Evolutionary conservation across 2,797 vertebrate species (phyloP).

Genomic region (Propithecus perrieri): DNA sequence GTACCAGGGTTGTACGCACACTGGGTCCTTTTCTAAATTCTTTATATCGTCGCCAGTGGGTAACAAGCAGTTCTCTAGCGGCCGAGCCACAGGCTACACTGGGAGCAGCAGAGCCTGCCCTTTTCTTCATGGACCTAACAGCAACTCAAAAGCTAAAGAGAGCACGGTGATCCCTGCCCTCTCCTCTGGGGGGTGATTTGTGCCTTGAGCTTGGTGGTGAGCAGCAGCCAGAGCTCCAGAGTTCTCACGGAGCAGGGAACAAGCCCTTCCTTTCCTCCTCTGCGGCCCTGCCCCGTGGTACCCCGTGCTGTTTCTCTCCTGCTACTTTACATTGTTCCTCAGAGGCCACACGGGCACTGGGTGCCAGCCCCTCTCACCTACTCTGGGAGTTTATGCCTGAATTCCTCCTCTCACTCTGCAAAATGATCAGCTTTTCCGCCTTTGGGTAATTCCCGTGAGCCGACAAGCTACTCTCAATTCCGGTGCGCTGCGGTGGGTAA

Average conservation of each 20-base stretch:
- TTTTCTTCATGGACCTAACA: background rate
- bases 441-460: background rate
- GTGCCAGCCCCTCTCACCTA: background rate
- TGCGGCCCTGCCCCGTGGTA: rapidly evolving
- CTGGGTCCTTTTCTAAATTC: background rate
- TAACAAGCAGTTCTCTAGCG: background rate
- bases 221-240: background rate
- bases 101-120: background rate
- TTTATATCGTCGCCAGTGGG: rapidly evolving
- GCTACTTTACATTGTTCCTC: rapidly evolving
- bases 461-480: background rate
- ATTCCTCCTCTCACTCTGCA: background rate
- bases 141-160: background rate
- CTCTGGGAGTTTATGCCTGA: background rate
- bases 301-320: rapidly evolving
- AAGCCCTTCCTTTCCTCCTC: background rate
- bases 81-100: background rate
- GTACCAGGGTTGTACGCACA: no score
- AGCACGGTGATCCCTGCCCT: rapidly evolving
- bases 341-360: rapidly evolving
- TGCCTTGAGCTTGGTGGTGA: background rate
- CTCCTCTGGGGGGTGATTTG: background rate
- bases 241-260: background rate
- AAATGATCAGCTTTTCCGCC: background rate
- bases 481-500: background rate